phyloP scores from a whole-genome alignment of 1,140 invertebrate genomes.

The Phenacoccus solenopsis region DNA sequence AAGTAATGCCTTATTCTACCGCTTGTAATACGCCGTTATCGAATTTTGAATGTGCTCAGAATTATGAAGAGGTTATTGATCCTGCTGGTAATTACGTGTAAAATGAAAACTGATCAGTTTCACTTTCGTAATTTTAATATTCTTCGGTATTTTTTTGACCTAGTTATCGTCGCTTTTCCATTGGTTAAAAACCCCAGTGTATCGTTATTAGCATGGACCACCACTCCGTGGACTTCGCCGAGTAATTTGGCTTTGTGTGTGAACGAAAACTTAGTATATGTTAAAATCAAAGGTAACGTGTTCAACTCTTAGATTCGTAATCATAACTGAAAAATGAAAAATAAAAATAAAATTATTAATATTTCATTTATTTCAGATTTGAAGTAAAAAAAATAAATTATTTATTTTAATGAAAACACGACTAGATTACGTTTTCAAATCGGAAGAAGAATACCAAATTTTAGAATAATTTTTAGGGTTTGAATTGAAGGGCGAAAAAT shows the following conservation, averaged over 20 bases:
- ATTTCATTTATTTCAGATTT: no score
- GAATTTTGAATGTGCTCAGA: constrained; percentile 60
- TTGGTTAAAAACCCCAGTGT: constrained; percentile 55
- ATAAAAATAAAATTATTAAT: neutral
- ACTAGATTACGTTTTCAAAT: constrained; percentile 69
- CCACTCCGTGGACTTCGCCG: constrained; percentile 98
- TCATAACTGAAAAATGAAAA: neutral
- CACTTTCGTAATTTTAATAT: neutral
- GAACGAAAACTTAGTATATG: constrained; percentile 77
- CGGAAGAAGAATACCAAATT: constrained; percentile 55
- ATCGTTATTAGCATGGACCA: constrained; percentile 88
- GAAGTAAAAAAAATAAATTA: constrained; percentile 47
- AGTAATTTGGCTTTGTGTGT: constrained; percentile 93
- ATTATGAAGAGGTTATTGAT: constrained; percentile 97
- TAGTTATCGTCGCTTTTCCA: constrained; percentile 76
- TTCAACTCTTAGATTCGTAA: no score
- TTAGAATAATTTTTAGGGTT: constrained; percentile 69
- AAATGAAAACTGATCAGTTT: neutral
- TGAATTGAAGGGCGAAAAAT: constrained; percentile 65
- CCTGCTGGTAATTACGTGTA: constrained; percentile 51
- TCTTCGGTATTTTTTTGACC: constrained; percentile 26
- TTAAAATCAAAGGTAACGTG: constrained; percentile 52
- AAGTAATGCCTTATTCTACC: neutral
- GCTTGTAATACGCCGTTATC: neutral
- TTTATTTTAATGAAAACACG: constrained; percentile 85